A percentile compares a stretch with the other conserved stretches of the same genome.
Conservation (phyloP, 2,888 invertebrate species). For the Meandrusa payeni region DNA sequence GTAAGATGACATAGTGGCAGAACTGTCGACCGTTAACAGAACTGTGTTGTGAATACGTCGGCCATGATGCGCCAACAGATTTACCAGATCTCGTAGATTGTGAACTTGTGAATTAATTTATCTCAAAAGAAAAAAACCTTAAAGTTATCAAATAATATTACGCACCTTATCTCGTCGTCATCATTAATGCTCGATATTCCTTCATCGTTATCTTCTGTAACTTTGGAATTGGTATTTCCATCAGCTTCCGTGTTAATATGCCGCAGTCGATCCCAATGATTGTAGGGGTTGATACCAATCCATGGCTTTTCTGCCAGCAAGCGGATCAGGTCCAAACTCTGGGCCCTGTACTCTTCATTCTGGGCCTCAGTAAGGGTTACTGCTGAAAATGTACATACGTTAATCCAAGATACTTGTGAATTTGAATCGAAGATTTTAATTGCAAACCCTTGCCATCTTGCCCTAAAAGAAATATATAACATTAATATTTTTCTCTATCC, state of each 20-base stretch:
- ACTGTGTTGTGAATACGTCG: too few species aligned
- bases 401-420: not conserved
- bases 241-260: slow-evolving; percentile 34
- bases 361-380: slow-evolving; percentile 42
- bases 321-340: slow-evolving; percentile 53
- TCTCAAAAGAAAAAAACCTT: too few species aligned
- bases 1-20: too few species aligned
- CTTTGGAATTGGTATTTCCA: not conserved
- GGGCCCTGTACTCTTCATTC: slow-evolving; percentile 43
- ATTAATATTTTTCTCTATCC: too few species aligned
- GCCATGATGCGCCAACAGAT: too few species aligned
- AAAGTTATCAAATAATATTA: too few species aligned
- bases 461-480: too few species aligned
- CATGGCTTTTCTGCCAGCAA: slow-evolving; percentile 49
- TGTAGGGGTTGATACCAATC: slow-evolving; percentile 38
- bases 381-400: slow-evolving; percentile 46
- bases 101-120: too few species aligned
- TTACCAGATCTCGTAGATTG: too few species aligned
- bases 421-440: too few species aligned
- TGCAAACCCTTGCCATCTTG: too few species aligned
- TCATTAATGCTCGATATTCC: slow-evolving; percentile 28
- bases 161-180: slow-evolving; percentile 44
- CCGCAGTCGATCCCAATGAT: slow-evolving; percentile 38
- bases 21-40: too few species aligned
- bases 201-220: slow-evolving; percentile 8